These are phyloP conservation scores for Athrips mouffetella DNA, from an alignment of 2,888 invertebrate genomes.

Conservation along the genomic window DNA sequence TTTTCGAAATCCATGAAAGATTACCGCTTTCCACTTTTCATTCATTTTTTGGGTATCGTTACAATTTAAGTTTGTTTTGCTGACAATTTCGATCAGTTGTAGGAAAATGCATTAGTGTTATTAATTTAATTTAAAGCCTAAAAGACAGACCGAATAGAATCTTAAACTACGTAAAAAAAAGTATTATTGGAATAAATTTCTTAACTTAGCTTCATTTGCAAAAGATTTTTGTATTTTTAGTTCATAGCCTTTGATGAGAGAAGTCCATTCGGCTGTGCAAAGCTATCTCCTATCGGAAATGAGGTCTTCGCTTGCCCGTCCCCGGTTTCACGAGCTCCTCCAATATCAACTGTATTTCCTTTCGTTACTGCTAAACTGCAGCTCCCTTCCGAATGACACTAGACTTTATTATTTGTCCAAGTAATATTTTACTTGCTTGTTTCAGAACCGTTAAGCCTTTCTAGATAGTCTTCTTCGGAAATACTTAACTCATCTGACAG, in stretches of 20 bases:
- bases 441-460: neutral
- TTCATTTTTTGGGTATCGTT: too few relatives aligned
- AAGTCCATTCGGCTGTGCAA: conserved; percentile 19
- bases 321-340: conserved; percentile 27
- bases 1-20: too few relatives aligned
- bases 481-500: neutral
- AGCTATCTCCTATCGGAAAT: conserved; percentile 40
- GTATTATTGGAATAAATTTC: too few relatives aligned
- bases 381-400: neutral
- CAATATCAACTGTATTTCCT: neutral
- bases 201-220: too few relatives aligned
- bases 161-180: too few relatives aligned
- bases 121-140: too few relatives aligned
- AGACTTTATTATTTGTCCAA: neutral
- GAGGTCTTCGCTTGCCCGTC: conserved; percentile 25
- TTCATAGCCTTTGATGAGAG: neutral
- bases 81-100: too few relatives aligned
- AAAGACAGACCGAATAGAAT: too few relatives aligned
- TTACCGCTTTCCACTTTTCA: too few relatives aligned
- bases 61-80: too few relatives aligned
- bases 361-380: neutral
- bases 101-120: too few relatives aligned
- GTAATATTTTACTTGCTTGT: neutral
- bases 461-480: neutral
- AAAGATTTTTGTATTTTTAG: too few relatives aligned